Evolutionary conservation across 2,797 vertebrate species (phyloP), one percentile per base, ranked within the genome.

Genomic region (Oophaga sylvatica): DNA sequence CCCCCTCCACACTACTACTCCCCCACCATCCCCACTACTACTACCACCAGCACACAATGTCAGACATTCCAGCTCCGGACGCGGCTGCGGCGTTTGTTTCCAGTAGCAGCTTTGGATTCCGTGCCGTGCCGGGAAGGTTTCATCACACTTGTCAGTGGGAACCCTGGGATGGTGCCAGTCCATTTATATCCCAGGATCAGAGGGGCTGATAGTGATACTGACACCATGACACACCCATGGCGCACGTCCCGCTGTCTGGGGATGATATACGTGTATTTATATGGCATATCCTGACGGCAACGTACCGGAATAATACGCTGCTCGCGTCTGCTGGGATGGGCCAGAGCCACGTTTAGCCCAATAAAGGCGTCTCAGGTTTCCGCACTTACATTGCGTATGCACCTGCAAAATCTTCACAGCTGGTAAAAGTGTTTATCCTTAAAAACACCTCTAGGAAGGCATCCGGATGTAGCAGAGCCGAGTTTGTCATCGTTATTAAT

Each of bases 181-280:
- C 77, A 84, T 88, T 88, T 80, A 75, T 88, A 68, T 70, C 79
- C 48, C 85, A 62, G 67, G 57, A 73, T 45, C 75, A 88, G 53
- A 70, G 48, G 68, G 59, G 17, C 81, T 45, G 86, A 77, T 76
- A 53, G 68, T 71, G 45, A 67, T 77, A 45, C 62, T 7, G 35
- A 56, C 29, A 17, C 57, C 11, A 9, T 12, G 65, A 13, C 71
- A 48, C 1, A 17, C 22, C 22, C 79, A 75, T 22, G 22, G 59
- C 77, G 19, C 62, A 35, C 84, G 31, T 45, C 78, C 10, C 9
- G n/a, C 65, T 26, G 67, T 19, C 85, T 71, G 20, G 77, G 29
- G 56, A 62, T 45, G 77, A 80, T 71, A 15, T 41, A 59, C 15
- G 26, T 83, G 73, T 59, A 71, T 62, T 59, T 76, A 76, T 76